phyloP scores from a whole-genome alignment of 2,888 invertebrate species.

The Cecidostiba fungosa region DNA sequence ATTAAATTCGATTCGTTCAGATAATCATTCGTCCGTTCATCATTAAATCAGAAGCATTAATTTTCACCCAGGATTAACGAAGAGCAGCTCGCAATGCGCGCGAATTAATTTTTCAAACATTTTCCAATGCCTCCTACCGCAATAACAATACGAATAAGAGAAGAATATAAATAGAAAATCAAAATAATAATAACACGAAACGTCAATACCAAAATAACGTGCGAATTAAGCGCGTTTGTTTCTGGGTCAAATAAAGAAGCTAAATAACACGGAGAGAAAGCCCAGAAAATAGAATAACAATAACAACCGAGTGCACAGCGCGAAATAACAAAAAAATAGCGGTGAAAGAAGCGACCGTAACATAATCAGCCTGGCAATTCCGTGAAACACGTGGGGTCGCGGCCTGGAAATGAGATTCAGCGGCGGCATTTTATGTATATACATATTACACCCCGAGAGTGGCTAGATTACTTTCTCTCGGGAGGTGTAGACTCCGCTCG shows the following conservation, averaged over 20 bases:
- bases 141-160: neutral
- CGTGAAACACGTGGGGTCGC: neutral
- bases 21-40: neutral
- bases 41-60: neutral
- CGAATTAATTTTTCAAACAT: neutral
- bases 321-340: neutral
- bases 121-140: neutral
- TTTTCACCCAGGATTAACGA: neutral
- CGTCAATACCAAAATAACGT: no score
- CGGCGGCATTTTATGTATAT: slow-evolving; percentile 10
- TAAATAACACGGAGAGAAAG: neutral
- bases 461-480: slow-evolving; percentile 34
- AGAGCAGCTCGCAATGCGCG: neutral
- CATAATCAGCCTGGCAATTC: slow-evolving; percentile 9
- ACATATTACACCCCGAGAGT: neutral
- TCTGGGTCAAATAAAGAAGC: neutral
- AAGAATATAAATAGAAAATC: neutral
- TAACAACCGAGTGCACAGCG: neutral
- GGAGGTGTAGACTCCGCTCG: neutral
- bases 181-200: neutral
- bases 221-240: neutral
- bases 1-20: neutral
- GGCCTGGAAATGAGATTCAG: slow-evolving; percentile 26
- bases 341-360: neutral
- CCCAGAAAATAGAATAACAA: neutral